A percentile compares a stretch with the other conserved stretches of the same genome.
phyloP scores from a whole-genome alignment of 2,113 vertebrate species.

The Gymnocephalus cernua region DNA sequence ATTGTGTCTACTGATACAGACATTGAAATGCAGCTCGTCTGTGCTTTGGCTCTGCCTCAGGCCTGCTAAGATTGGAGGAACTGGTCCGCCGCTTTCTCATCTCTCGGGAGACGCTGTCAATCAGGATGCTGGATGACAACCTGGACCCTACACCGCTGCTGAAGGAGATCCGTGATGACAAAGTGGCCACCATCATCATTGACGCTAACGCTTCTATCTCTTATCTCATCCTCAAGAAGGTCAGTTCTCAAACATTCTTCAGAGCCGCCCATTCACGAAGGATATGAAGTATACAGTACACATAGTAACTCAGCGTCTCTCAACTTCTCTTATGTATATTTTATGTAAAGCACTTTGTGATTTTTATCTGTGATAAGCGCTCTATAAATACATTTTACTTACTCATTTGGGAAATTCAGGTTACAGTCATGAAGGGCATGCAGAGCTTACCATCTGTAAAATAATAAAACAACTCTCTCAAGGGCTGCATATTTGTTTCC shows the following conservation, averaged over 20 bases:
- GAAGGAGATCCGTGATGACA: slow-evolving; percentile 96
- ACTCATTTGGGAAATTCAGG: slow-evolving; percentile 19
- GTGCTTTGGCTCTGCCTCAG: slow-evolving; percentile 76
- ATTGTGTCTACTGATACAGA: slow-evolving; percentile 54
- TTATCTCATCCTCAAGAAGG: slow-evolving; percentile 93
- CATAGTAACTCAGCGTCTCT: background rate
- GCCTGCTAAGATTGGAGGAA: slow-evolving; percentile 93
- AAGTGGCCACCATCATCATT: slow-evolving; percentile 95
- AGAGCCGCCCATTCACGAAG: slow-evolving; percentile 22
- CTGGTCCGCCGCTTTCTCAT: slow-evolving; percentile 93
- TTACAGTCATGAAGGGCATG: slow-evolving; percentile 19
- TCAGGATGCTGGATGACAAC: slow-evolving; percentile 93
- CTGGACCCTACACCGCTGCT: slow-evolving; percentile 92
- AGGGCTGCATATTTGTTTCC: slow-evolving; percentile 31
- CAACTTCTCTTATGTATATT: too few relatives aligned
- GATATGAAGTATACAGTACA: slow-evolving; percentile 12
- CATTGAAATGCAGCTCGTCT: slow-evolving; percentile 52
- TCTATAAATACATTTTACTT: background rate
- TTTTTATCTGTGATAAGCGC: too few relatives aligned
- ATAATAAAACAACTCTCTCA: slow-evolving; percentile 26
- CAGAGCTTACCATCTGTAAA: slow-evolving; percentile 32
- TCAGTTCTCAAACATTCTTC: slow-evolving; percentile 56
- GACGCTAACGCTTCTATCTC: slow-evolving; percentile 93
- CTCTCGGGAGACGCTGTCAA: slow-evolving; percentile 92
- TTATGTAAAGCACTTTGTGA: too few relatives aligned